phyloP scores from a whole-genome alignment of 1,140 invertebrate genomes.

The Ceratina australensis region DNA sequence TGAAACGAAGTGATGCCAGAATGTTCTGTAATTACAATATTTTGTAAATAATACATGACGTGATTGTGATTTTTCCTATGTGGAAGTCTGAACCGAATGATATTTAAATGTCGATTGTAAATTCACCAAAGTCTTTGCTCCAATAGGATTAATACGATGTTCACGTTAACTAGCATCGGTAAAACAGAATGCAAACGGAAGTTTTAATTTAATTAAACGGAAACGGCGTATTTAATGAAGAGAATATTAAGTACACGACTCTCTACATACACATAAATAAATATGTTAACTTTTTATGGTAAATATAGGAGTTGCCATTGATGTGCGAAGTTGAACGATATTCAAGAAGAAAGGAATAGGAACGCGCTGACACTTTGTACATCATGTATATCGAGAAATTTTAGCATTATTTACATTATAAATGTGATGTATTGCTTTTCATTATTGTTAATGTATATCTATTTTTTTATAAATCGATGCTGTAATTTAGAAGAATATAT shows the following conservation, averaged over 20 bases:
- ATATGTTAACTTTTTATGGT: not conserved
- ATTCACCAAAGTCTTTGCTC: conserved; percentile 47
- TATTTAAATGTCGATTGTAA: conserved; percentile 29
- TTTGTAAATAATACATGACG: conserved; percentile 45
- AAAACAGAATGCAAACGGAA: not conserved
- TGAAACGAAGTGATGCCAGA: conserved; percentile 10
- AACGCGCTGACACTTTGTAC: not conserved
- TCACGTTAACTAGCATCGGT: not conserved
- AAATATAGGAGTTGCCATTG: not conserved
- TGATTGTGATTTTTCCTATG: not conserved
- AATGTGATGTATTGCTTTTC: conserved; percentile 6
- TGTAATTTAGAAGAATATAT: not conserved
- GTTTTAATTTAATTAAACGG: conserved; percentile 16
- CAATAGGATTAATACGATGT: not conserved
- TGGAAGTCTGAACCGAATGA: not conserved
- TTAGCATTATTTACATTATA: not conserved
- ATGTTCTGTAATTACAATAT: conserved; percentile 23
- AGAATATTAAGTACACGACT: not conserved
- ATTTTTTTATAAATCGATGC: not conserved
- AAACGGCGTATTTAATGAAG: not conserved
- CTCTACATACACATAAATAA: not conserved
- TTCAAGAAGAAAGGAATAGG: not conserved
- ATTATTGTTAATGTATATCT: not conserved
- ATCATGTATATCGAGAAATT: not conserved
- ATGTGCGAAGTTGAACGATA: not conserved